These are phyloP conservation scores for Antheraea pernyi DNA, from an alignment of 1,140 invertebrate genomes.

Conservation along the genomic window DNA sequence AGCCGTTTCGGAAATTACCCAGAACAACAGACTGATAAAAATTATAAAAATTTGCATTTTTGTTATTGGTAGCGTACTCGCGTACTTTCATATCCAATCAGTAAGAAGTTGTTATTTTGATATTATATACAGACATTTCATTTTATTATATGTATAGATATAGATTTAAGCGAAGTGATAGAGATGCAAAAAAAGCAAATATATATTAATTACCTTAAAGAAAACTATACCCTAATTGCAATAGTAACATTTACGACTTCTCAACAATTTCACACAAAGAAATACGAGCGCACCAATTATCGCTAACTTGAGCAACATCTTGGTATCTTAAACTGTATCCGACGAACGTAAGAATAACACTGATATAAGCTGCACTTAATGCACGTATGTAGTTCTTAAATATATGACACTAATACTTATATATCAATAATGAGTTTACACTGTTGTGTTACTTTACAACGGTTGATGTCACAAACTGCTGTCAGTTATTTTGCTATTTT, in stretches of 20 bases:
- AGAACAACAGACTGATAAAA: too few relatives aligned
- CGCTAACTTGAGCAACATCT: slow-evolving; percentile 64
- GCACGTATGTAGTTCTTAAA: slow-evolving; percentile 14
- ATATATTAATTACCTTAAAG: neutral
- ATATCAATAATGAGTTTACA: too few relatives aligned
- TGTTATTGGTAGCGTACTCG: too few relatives aligned
- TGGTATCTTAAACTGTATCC: slow-evolving; percentile 27
- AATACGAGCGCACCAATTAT: slow-evolving; percentile 60
- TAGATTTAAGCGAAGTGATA: neutral
- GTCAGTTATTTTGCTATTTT: too few relatives aligned
- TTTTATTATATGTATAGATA: too few relatives aligned
- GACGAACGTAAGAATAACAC: slow-evolving; percentile 30
- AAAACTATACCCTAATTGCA: slow-evolving; percentile 38
- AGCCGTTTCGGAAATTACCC: neutral
- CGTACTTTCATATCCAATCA: too few relatives aligned
- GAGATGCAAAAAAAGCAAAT: neutral
- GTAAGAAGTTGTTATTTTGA: too few relatives aligned
- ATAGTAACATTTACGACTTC: slow-evolving; percentile 43
- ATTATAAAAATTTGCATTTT: too few relatives aligned
- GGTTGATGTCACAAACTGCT: too few relatives aligned
- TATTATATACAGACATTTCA: too few relatives aligned
- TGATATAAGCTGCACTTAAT: slow-evolving; percentile 21
- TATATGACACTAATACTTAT: too few relatives aligned
- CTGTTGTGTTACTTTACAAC: too few relatives aligned
- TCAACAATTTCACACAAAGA: slow-evolving; percentile 61